Base-by-base conservation (phyloP, 2,888 invertebrate genomes). In the Dicyrtomina minuta region DNA sequence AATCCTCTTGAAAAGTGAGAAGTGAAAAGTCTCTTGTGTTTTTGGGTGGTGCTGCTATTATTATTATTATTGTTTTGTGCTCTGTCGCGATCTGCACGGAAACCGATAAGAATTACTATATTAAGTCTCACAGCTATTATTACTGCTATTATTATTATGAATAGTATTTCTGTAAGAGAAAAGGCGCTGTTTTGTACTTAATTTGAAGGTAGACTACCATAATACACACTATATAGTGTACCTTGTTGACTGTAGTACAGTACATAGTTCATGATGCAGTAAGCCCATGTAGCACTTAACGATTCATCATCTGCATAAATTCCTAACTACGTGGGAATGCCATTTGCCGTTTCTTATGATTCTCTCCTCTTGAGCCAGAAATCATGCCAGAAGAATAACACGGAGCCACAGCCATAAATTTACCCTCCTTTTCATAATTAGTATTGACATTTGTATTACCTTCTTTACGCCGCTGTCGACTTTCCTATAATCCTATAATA, bases 401-500 rank as follows among this genome's bases (percentile, higher is more conserved):
- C n/a, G n/a, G 13, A 12, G 43, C 8, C 43, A 13, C 43, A 12
- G 8, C 46, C 17, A 46, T 46, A 46, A n/a, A 46, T 15, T 46
- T 12, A 4, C 5, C 46, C 46, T n/a, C 46, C 4, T 46, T 46
- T 46, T 56, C 13, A 24, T 56, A 27, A 56, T 27, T 26, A 56
- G 24, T 56, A 56, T n/a, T 60, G 60, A 60, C 60, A 60, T 60
- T 60, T 60, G 43, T 60, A 60, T 60, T 60, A 26, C 22, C n/a
- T 33, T 33, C 33, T 33, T 33, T 33, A 8, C 33, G 33, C 33
- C 33, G 8, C 33, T 33, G 33, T 33, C 33, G 8, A 33, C 33
- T 33, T 33, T 33, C 33, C 8, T 33, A n/a, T n/a, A n/a, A n/a
- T n/a, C n/a, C n/a, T n/a, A n/a, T n/a, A n/a, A n/a, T n/a, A n/a